Evolutionary conservation across 2,113 vertebrate genomes (phyloP).

Genomic region (Pantherophis guttatus): DNA sequence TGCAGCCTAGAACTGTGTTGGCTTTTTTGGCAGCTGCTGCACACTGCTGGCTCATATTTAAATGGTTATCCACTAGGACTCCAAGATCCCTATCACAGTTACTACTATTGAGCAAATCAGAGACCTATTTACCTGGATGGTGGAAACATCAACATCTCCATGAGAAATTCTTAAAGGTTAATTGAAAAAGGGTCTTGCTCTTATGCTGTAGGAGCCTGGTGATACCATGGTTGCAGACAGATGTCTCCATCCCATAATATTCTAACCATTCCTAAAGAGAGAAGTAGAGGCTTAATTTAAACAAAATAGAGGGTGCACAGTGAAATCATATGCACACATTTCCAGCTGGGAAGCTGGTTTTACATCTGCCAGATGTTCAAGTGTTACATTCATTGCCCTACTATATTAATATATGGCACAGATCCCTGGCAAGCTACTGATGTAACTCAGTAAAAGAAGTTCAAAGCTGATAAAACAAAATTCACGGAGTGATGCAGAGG

Average conservation of each 20-base stretch:
- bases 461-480: not conserved
- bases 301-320: not conserved
- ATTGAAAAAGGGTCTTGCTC: not conserved
- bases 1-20: too few relatives aligned
- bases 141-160: not conserved
- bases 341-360: not conserved
- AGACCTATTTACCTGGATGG: not conserved
- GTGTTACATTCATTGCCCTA: not conserved
- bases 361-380: not conserved
- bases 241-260: not conserved
- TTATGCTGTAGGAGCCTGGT: not conserved
- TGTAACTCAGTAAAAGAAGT: not conserved
- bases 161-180: not conserved
- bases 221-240: not conserved
- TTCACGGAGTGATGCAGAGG: not conserved
- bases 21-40: too few relatives aligned
- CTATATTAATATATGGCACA: not conserved
- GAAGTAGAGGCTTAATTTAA: not conserved
- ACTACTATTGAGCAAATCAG: not conserved
- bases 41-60: too few relatives aligned
- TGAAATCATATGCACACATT: not conserved
- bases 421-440: not conserved
- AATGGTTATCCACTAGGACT: too few relatives aligned
- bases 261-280: not conserved
- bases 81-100: too few relatives aligned